Base-by-base conservation (phyloP, 2,888 invertebrate species). In the Cryptus viduatorius region DNA sequence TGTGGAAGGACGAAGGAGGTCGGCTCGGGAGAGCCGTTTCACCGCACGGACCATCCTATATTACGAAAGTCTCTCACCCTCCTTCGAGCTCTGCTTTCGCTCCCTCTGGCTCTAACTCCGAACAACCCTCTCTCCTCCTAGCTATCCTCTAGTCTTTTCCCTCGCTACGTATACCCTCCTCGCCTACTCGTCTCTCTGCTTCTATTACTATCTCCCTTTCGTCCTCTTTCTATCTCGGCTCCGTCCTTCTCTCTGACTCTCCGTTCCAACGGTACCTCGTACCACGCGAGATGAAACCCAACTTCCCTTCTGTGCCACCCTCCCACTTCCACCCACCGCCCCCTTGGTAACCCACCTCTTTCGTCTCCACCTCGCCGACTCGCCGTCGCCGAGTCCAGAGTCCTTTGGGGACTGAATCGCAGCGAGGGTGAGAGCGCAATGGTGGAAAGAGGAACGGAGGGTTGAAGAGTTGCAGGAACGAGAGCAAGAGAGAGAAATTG, bases 281-380 rank as follows among this genome's bases (percentile, higher is more conserved):
- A 90, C 89, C 91, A 91, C 91, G 90, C 92, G 92, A 93, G 92
- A 93, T 93, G 93, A 93, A 93, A 93, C 92, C 90, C 92, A 92
- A 93, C 93, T 92, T 92, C 92, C 89, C 90, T 90, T 90, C 86
- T 82, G 56, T 84, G 85, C 87, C 77, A 83, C 86, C 81, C 79
- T 69, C 79, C 61, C 79, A 24, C 37, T 53, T 68, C 44, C 78
- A 53, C 53, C 68, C 82, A 83, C 87, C 87, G 87, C 87, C 86
- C 86, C 89, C 84, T 83, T 88, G 86, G 31, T 75, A 64, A 56
- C 81, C 64, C 59, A 44, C 59, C 82, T 80, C 78, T 84, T 69
- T 82, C 85, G 83, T 79, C 83, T 80, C 85, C 77, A 82, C 86
- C 84, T 82, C 83, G 83, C 82, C 86, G 83, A 83, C 79, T 81